Evolutionary conservation across 2,113 vertebrate genomes (phyloP), one percentile per base, ranked within the genome.

Genomic region (Phaethon lepturus): DNA sequence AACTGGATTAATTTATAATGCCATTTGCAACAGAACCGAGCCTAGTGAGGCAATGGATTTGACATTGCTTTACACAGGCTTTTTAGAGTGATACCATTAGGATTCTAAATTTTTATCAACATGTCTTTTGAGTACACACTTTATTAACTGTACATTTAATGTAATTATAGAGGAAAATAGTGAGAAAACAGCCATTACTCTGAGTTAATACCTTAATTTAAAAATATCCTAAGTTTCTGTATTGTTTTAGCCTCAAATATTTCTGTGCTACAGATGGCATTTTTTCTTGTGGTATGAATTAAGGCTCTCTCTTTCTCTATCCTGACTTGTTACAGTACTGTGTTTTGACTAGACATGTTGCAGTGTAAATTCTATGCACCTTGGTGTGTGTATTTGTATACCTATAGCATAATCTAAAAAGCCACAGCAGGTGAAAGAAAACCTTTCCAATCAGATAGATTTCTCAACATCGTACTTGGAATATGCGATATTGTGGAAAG

Each of bases 81-180:
- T 96, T 88, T 86, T 63, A 62, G 45, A 72, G 31, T 47, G 81
- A 71, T 96, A 58, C 49, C 85, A 50, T 90, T 95, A 52, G 9
- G 78, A 77, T 96, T 95, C 85, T 96, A 91, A 93, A 92, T 90
- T 96, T 96, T 91, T 97, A 91, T 95, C 81, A 87, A 6, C 79
- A 31, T 76, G 78, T 96, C 83, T 95, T 94, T 96, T 98, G 95
- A 98, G 93, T 97, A 97, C 97, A 97, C 93, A 94, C 56, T 94
- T 82, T 81, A 94, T 96, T 97, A 96, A 47, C 84, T 73, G 75
- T 93, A 85, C 53, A 88, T 90, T 98, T 96, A 96, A 95, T 96
- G 63, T 94, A 92, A 88, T 85, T 84, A 38, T 66, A 78, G 77
- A 87, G 40, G 47, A 64, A 82, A 95, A 79, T 25, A 86, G 60